Evolutionary conservation across 1,140 invertebrate genomes (phyloP).

Genomic region (Heliothis virescens): DNA sequence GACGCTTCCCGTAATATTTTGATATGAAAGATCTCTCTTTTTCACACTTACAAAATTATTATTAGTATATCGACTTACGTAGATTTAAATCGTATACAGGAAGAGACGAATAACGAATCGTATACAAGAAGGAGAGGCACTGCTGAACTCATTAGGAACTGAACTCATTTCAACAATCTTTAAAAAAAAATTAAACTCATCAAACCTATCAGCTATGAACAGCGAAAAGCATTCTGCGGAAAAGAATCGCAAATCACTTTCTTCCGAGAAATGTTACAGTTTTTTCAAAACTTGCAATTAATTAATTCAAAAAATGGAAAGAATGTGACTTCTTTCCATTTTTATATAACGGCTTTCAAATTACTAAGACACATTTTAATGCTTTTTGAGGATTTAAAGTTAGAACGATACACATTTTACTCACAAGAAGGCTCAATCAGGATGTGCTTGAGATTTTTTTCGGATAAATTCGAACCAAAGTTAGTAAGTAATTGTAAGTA

Average conservation of each 20-base stretch:
- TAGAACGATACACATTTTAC: constrained; percentile 57
- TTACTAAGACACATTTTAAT: constrained; percentile 54
- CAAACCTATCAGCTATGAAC: constrained; percentile 42
- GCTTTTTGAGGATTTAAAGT: constrained; percentile 57
- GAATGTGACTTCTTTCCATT: too few relatives aligned
- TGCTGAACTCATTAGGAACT: constrained; percentile 46
- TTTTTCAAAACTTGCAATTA: constrained; percentile 51
- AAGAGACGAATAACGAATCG: too few relatives aligned
- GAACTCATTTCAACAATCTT: constrained; percentile 53
- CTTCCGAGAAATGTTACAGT: constrained; percentile 52
- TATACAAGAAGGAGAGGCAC: constrained; percentile 53
- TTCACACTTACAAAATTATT: too few relatives aligned
- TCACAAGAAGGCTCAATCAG: constrained; percentile 65
- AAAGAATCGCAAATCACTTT: constrained; percentile 48
- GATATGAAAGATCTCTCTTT: too few relatives aligned
- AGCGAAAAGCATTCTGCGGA: constrained; percentile 51
- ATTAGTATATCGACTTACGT: constrained; percentile 52
- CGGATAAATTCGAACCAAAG: constrained; percentile 59
- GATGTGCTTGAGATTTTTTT: constrained; percentile 71
- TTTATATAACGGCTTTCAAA: constrained; percentile 56
- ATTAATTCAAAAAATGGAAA: constrained; percentile 49
- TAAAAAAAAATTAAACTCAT: constrained; percentile 51
- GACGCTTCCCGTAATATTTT: too few relatives aligned
- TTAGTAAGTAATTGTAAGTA: constrained; percentile 4
- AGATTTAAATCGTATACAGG: constrained; percentile 54